These are phyloP conservation scores for Blera fallax DNA, from an alignment of 2,888 invertebrate species.

Conservation along the genomic window DNA sequence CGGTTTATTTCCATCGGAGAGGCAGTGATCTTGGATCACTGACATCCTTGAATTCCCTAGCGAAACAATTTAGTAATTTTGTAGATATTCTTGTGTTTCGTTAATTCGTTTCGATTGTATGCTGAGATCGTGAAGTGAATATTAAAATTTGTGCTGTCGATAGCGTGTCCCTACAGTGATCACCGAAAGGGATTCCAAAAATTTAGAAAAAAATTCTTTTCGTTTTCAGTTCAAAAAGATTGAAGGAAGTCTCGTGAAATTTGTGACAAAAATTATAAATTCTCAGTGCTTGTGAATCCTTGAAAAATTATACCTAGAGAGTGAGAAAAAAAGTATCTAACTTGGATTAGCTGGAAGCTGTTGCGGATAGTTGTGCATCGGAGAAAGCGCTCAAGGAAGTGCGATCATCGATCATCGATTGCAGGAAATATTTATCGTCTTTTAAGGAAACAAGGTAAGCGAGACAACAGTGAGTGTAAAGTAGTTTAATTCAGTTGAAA, in stretches of 20 bases:
- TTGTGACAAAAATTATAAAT: slow-evolving; percentile 4
- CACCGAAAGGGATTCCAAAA: background rate
- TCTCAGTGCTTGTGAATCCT: slow-evolving; percentile 1
- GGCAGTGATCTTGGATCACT: slow-evolving; percentile 71
- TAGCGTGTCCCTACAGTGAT: background rate
- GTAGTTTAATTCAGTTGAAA: background rate
- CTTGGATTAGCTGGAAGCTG: slow-evolving; percentile 14
- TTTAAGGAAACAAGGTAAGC: slow-evolving; percentile 4
- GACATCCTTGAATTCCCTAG: slow-evolving; percentile 53
- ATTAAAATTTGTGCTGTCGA: background rate
- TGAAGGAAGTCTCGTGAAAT: background rate
- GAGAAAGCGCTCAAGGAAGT: background rate
- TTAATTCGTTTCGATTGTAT: background rate
- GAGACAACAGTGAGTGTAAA: background rate
- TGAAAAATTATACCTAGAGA: background rate
- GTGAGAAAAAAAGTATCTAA: background rate
- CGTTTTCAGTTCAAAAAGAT: slow-evolving; percentile 8
- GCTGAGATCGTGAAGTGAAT: slow-evolving; percentile 9
- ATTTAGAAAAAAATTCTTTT: background rate
- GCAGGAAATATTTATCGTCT: background rate
- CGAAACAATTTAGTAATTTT: slow-evolving; percentile 24
- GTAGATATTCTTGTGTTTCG: slow-evolving; percentile 26
- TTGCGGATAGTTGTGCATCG: background rate
- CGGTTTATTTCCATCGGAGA: slow-evolving; percentile 57
- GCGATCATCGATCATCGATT: background rate